Evolutionary conservation across 1,140 invertebrate species (phyloP).

Genomic region (Diachasma alloeum): DNA sequence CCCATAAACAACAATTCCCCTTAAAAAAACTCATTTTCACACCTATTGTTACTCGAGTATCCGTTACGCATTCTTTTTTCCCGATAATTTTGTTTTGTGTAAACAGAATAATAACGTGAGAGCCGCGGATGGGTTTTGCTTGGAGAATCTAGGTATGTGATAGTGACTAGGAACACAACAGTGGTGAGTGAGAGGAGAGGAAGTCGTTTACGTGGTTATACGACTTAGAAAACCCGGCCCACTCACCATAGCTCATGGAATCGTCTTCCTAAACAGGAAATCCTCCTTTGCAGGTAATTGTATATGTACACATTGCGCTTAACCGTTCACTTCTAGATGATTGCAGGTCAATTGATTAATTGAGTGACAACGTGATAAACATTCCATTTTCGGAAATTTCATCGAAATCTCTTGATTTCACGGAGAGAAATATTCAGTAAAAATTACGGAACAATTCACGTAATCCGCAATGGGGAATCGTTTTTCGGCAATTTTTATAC

Average conservation of each 20-base stretch:
- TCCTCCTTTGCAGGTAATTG: slow-evolving; percentile 64
- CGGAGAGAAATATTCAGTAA: no score
- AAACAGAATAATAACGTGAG: not conserved
- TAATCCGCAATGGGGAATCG: no score
- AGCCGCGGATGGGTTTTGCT: not conserved
- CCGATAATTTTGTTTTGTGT: not conserved
- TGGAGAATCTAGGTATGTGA: not conserved
- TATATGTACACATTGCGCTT: not conserved
- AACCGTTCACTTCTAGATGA: not conserved
- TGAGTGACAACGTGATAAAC: not conserved
- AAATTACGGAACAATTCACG: no score
- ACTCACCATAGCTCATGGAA: slow-evolving; percentile 23
- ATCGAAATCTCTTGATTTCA: no score
- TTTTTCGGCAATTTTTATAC: no score
- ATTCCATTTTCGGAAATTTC: no score
- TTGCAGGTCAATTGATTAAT: slow-evolving; percentile 52
- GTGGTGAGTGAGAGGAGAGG: not conserved
- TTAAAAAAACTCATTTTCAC: not conserved
- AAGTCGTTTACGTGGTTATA: slow-evolving; percentile 15
- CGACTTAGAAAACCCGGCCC: slow-evolving; percentile 13
- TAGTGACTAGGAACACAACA: not conserved
- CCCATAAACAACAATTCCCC: not conserved
- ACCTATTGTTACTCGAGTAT: not conserved
- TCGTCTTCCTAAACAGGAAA: slow-evolving; percentile 62
- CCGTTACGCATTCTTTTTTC: not conserved